phyloP scores from a whole-genome alignment of 2,113 vertebrate genomes.

The Lichenostomus cassidix region DNA sequence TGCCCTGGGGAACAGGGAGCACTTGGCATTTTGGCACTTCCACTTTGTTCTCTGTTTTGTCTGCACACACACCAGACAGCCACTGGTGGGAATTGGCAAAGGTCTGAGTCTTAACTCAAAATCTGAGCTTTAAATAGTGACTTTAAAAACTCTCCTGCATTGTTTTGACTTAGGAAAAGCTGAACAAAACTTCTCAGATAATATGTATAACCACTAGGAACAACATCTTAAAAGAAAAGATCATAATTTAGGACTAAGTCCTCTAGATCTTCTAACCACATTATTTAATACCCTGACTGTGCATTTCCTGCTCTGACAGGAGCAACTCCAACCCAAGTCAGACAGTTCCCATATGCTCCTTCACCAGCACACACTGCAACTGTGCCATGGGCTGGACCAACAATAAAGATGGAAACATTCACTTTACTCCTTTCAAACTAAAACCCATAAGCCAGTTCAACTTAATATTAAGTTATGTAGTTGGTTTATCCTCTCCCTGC shows the following conservation, averaged over 20 bases:
- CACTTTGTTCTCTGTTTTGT: background rate
- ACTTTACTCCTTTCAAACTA: background rate
- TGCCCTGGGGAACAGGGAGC: background rate
- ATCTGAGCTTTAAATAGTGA: background rate
- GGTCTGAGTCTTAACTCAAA: background rate
- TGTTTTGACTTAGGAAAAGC: background rate
- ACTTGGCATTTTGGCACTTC: background rate
- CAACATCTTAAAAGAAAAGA: background rate
- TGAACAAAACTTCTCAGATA: background rate
- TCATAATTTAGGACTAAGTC: background rate
- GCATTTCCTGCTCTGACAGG: background rate
- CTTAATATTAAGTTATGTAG: background rate
- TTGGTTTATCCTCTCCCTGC: background rate
- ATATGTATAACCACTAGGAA: background rate
- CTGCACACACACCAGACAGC: background rate
- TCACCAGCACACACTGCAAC: accelerated
- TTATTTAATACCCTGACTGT: background rate
- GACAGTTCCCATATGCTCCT: background rate
- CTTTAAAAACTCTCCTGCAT: background rate
- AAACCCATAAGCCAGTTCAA: background rate
- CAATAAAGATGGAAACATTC: background rate
- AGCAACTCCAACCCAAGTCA: background rate
- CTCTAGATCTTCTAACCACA: background rate
- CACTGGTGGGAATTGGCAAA: background rate
- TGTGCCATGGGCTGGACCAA: background rate